Evolutionary conservation across 2,797 vertebrate species (phyloP), one percentile per base, ranked within the genome.

Genomic region (Dryobates pubescens): DNA sequence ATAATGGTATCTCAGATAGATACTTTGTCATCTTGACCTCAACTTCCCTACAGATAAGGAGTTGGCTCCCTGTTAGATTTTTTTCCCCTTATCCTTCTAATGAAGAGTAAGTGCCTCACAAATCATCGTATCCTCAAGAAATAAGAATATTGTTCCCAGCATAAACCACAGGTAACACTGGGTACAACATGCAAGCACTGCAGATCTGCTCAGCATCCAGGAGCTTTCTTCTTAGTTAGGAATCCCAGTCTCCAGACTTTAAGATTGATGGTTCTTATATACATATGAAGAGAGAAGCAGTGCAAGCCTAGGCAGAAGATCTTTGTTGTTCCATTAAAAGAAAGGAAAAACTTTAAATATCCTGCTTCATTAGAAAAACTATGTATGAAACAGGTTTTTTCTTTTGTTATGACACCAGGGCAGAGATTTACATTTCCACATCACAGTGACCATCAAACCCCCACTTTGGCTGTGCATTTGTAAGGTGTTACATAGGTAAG

Each of bases 11-110:
- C 63, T 81, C 26, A 10, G 70, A 63, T 47, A 93, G 56, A 71
- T 34, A 63, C 30, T 90, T 87, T 32, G 57, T 90, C 92, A 73
- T 69, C 58, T 76, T 92, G 78, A 87, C 26, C 75, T 80, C 59
- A 62, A 7, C 59, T 90, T 29, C 17, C 70, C 38, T 65, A 45
- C 34, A 75, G 67, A 75, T 23, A 58, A 80, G 54, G 56, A 85
- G 19, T 17, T 87, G 57, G n/a, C 29, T 69, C 70, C 16, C 23
- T 63, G 49, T 61, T 45, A 70, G 69, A 57, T 77, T 47, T 30
- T 29, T 53, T 47, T 17, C 41, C 43, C 59, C 29, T 70, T 63
- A 41, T 36, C 5, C 8, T 7, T 83, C 51, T 65, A 64, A 51
- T 29, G 63, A 90, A 47, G 76, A 68, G 32, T 17, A 54, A 63